A percentile compares a stretch with the other conserved stretches of the same genome.
Evolutionary conservation across 2,113 vertebrate species (phyloP).

Genomic region (Stomatorhinus ivindoensis): DNA sequence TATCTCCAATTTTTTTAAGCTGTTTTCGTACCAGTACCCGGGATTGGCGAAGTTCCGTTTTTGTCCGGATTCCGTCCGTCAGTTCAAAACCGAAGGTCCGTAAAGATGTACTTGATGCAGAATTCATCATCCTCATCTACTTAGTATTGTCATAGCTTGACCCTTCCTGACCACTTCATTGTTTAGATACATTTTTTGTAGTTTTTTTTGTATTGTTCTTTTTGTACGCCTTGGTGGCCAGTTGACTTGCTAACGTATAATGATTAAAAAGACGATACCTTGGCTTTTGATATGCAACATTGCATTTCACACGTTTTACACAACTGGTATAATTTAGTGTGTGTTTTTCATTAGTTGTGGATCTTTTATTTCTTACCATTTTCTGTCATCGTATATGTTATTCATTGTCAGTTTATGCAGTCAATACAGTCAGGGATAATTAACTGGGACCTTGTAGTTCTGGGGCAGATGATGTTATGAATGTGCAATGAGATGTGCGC

Average conservation of each 20-base stretch:
- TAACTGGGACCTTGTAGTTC: not conserved
- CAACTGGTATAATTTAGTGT: not conserved
- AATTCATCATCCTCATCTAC: conserved; percentile 1
- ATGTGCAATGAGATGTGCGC: not conserved
- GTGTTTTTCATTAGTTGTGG: not conserved
- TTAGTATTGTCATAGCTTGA: not conserved
- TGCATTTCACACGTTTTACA: not conserved
- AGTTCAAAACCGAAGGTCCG: conserved; percentile 7
- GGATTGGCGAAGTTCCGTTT: conserved; percentile 16
- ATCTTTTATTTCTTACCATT: conserved; percentile 2
- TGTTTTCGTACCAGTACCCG: conserved; percentile 13
- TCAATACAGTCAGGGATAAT: not conserved
- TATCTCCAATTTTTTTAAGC: conserved; percentile 14
- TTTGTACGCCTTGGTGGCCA: not conserved
- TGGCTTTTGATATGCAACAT: not conserved
- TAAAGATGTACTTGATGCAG: conserved; percentile 1
- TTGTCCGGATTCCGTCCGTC: conserved; percentile 11
- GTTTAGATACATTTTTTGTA: not conserved
- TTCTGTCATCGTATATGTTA: not conserved
- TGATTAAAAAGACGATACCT: not conserved
- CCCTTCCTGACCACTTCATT: not conserved
- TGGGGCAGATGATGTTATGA: not conserved
- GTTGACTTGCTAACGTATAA: not conserved
- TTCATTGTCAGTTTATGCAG: not conserved
- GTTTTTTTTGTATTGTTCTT: not conserved